Evolutionary conservation across 2,888 invertebrate genomes (phyloP).

Genomic region (Maniola hyperantus): DNA sequence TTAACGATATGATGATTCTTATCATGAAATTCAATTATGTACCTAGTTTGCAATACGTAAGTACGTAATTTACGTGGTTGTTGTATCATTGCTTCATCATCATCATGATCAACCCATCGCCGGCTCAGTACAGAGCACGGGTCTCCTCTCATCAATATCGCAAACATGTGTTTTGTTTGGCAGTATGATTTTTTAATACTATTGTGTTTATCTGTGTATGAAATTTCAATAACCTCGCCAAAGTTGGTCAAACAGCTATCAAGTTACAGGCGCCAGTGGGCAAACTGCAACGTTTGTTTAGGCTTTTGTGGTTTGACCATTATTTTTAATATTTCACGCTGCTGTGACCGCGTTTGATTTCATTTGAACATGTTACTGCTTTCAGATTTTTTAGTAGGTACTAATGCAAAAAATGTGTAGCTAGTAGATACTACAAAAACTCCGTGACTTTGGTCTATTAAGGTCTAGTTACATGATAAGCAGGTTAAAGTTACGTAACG

Average conservation of each 20-base stretch:
- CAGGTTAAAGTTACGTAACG: too few relatives aligned
- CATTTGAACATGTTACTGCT: constrained; percentile 7
- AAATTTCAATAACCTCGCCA: constrained; percentile 26
- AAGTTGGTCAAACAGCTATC: constrained; percentile 52
- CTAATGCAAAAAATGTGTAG: background rate
- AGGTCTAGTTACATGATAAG: too few relatives aligned
- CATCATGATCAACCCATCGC: too few relatives aligned
- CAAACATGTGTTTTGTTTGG: background rate
- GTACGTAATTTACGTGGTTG: too few relatives aligned
- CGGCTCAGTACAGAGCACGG: too few relatives aligned
- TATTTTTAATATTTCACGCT: constrained; percentile 34
- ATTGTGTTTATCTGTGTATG: background rate
- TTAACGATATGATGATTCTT: too few relatives aligned
- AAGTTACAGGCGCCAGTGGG: constrained; percentile 75
- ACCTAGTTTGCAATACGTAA: too few relatives aligned
- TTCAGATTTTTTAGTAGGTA: background rate
- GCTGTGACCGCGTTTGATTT: constrained; percentile 24
- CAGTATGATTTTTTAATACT: constrained; percentile 5
- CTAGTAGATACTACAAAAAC: background rate
- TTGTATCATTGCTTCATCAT: too few relatives aligned
- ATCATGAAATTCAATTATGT: too few relatives aligned
- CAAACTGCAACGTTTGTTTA: constrained; percentile 75
- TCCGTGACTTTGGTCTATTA: too few relatives aligned
- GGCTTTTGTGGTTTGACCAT: constrained; percentile 46
- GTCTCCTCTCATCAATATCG: background rate